Evolutionary conservation across 2,797 vertebrate genomes (phyloP).

Genomic region (Tapera naevia): DNA sequence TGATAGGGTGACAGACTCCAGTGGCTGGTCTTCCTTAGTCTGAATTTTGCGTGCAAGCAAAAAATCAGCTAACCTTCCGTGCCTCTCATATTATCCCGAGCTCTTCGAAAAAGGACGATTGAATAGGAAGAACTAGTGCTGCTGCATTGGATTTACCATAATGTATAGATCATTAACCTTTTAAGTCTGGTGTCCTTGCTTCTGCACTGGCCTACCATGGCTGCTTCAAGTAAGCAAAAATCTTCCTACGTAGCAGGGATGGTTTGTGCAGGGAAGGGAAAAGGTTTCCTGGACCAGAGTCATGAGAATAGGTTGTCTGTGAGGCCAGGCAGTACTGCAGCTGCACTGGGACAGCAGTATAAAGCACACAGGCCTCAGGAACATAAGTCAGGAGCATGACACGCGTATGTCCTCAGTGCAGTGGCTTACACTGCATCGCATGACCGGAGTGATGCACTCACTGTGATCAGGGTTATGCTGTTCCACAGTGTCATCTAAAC

Average conservation of each 20-base stretch:
- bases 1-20: neutral
- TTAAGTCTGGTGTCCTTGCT: slow-evolving; percentile 14
- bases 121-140: slow-evolving; percentile 50
- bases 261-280: neutral
- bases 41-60: slow-evolving; percentile 51
- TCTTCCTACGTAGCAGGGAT: neutral
- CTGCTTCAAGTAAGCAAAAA: neutral
- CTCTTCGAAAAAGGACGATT: slow-evolving; percentile 50
- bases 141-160: slow-evolving; percentile 37
- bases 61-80: slow-evolving; percentile 35
- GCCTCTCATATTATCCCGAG: neutral
- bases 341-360: neutral
- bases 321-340: neutral
- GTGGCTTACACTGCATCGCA: neutral
- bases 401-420: rapidly evolving
- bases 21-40: neutral
- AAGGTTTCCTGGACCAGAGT: neutral
- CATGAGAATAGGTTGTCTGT: neutral
- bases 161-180: slow-evolving; percentile 44
- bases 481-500: neutral
- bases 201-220: neutral
- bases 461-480: neutral
- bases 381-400: rapidly evolving
- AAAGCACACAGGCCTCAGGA: neutral
- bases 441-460: no score